Evolutionary conservation across 2,797 vertebrate species (phyloP), one percentile per base, ranked within the genome.

Genomic region (Smutsia temminckii): DNA sequence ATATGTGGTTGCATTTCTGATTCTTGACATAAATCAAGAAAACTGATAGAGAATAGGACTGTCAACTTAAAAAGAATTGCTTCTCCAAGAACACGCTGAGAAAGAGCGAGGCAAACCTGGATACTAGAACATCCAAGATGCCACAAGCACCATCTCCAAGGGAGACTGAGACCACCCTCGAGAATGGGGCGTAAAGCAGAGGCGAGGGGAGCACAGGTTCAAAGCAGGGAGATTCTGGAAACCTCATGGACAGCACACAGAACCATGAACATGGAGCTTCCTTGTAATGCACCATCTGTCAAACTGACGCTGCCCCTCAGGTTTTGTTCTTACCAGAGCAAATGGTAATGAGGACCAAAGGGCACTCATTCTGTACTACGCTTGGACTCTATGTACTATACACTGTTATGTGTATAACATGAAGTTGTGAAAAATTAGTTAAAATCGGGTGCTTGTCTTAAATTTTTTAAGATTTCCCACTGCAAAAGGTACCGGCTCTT

Each of bases 381-480:
- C 13, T 20, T 40, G n/a, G 32, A 59, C 46, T 11, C 46, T 46
- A 46, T 46, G 46, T 12, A 46, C 46, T 46, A 46, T 46, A 46
- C 11, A 8, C 4, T 59, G 8, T 68, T 77, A 40, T 10, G 5
- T 25, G 6, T 37, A 6, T 59, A 53, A 72, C 32, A 66, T 12
- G 49, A 80, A 68, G 66, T 0, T 53, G 34, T 68, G 51, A 37
- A 51, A 27, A 29, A n/a, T 11, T 84, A 59, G 5, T 63, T 85
- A 75, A 88, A 75, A 80, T 42, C 1, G 46, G 21, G 40, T 80
- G 77, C 0, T 42, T 92, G 16, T 72, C 78, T 74, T 78, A 53
- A 78, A 66, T 14, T 90, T 83, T 85, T 49, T 80, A 91, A 72
- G 32, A 85, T 74, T 78, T 75, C 40, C 9, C n/a, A 11, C 55